Percentiles rank a stretch among this genome's conserved stretches.
These are phyloP conservation scores for Scaptomyza flava DNA, from an alignment of 2,888 invertebrate genomes.

Conservation along the genomic window DNA sequence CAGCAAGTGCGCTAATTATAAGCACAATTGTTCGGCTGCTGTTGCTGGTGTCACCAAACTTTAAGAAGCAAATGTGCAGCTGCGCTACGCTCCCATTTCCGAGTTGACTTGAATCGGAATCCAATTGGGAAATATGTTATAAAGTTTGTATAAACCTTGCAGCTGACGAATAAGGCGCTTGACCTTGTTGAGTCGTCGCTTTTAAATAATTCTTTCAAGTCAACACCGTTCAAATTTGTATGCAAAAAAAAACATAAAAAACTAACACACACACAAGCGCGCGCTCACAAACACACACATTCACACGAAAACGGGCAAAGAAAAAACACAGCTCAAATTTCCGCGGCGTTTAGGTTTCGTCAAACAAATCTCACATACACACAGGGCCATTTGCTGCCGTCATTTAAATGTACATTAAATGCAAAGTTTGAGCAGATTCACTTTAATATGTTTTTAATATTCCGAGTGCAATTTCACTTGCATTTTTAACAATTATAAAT, in stretches of 20 bases:
- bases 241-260: constrained; percentile 60
- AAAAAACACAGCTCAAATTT: constrained; percentile 69
- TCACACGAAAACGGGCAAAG: constrained; percentile 38
- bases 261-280: constrained; percentile 50
- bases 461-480: constrained; percentile 50
- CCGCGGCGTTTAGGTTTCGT: constrained; percentile 65
- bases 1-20: constrained; percentile 69
- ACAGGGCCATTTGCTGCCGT: constrained; percentile 21
- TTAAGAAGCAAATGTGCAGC: constrained; percentile 48
- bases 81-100: constrained; percentile 62
- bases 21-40: constrained; percentile 49
- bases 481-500: constrained; percentile 49
- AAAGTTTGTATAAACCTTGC: constrained; percentile 61
- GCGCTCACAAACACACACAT: constrained; percentile 30
- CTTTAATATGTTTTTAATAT: constrained; percentile 36
- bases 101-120: constrained; percentile 26
- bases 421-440: constrained; percentile 26
- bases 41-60: constrained; percentile 60
- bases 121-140: constrained; percentile 61
- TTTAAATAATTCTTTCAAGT: constrained; percentile 75
- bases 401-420: constrained; percentile 44
- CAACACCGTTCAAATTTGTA: constrained; percentile 60
- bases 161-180: constrained; percentile 68
- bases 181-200: constrained; percentile 73
- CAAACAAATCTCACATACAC: constrained; percentile 25